A percentile compares a stretch with the other conserved stretches of the same genome.
These are phyloP conservation scores for Phalacrocorax pelagicus DNA, from an alignment of 2,113 vertebrate species.

Conservation along the genomic window DNA sequence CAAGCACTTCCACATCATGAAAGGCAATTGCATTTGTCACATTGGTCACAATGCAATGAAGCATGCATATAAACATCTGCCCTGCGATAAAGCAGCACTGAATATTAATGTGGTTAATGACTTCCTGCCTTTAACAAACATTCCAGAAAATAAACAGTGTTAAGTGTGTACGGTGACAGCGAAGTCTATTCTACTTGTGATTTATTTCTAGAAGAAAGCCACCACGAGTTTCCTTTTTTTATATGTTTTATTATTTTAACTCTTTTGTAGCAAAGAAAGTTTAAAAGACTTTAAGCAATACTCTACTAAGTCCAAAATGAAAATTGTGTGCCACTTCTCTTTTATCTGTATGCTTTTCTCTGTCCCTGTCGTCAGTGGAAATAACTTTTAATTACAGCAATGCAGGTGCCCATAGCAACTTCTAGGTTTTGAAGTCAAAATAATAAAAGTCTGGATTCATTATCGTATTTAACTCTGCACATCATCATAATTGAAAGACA, in stretches of 20 bases:
- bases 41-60: slow-evolving; percentile 58
- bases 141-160: not conserved
- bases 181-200: not conserved
- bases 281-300: not conserved
- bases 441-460: not conserved
- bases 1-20: slow-evolving; percentile 33
- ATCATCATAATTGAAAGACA: not conserved
- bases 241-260: not conserved
- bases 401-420: not conserved
- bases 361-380: not conserved
- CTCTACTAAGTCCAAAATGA: not conserved
- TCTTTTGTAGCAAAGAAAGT: not conserved
- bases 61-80: slow-evolving; percentile 67
- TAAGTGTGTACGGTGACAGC: not conserved
- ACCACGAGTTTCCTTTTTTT: not conserved
- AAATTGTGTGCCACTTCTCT: not conserved
- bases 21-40: slow-evolving; percentile 57
- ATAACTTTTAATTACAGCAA: not conserved
- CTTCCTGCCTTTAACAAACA: slow-evolving; percentile 6
- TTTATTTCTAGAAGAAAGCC: not conserved
- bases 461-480: not conserved
- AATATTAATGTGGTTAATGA: slow-evolving; percentile 43
- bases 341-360: not conserved
- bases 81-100: not conserved
- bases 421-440: not conserved